These are phyloP conservation scores for human DNA, from an alignment of 2,113 vertebrate genomes.

Conservation along the genomic window DNA sequence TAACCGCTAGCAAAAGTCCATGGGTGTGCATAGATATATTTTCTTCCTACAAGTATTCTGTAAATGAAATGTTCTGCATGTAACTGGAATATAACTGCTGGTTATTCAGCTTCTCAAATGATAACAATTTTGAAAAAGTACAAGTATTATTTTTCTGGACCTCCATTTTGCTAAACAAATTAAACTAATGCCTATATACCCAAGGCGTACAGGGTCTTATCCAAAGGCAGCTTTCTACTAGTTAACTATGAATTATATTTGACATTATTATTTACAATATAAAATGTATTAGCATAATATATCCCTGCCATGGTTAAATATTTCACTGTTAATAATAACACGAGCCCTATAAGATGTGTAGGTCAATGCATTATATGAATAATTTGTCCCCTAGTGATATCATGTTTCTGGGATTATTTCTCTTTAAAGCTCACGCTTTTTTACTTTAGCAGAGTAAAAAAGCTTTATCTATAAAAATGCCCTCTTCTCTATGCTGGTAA, in stretches of 20 bases:
- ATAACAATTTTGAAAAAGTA: not conserved
- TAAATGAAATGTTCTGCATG: slow-evolving; percentile 23
- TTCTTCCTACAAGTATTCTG: not conserved
- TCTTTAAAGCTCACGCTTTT: not conserved
- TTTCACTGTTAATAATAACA: not conserved
- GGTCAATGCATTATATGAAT: not conserved
- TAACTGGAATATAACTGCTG: not conserved
- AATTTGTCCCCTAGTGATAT: not conserved
- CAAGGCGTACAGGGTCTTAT: not conserved
- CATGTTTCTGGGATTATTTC: not conserved
- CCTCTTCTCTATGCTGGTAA: not conserved
- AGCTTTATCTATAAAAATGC: not conserved
- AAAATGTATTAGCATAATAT: not conserved
- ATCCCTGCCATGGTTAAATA: not conserved
- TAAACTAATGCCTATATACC: slow-evolving; percentile 1
- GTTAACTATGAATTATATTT: not conserved
- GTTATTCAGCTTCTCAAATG: not conserved
- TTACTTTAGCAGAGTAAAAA: not conserved
- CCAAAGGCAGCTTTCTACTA: not conserved
- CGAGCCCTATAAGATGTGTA: not conserved
- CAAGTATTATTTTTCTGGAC: not conserved
- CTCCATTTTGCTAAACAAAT: slow-evolving; percentile 2
- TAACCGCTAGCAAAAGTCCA: slow-evolving; percentile 55
- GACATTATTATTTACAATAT: slow-evolving; percentile 20
- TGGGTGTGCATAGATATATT: not conserved